These are phyloP conservation scores for Meriones psammophilus DNA, from an alignment of 2,797 vertebrate species.

Conservation along the genomic window DNA sequence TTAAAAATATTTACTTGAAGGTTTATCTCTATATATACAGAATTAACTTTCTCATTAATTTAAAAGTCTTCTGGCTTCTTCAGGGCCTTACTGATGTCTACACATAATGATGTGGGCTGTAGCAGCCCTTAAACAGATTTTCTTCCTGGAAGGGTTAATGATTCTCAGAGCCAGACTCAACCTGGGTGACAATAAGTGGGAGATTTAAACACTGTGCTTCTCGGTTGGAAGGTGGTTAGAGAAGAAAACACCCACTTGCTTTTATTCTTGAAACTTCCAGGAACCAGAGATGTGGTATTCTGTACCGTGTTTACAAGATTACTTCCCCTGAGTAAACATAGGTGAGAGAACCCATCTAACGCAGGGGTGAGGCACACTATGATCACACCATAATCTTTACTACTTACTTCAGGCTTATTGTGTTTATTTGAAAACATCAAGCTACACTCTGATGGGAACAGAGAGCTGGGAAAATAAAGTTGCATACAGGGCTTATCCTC, in stretches of 20 bases:
- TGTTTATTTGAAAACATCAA: constrained; percentile 35
- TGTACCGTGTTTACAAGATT: neutral
- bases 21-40: neutral
- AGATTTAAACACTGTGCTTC: neutral
- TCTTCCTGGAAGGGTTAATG: neutral
- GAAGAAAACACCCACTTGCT: neutral
- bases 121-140: neutral
- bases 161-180: neutral
- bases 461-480: neutral
- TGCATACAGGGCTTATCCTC: neutral
- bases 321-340: neutral
- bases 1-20: neutral
- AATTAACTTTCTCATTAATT: neutral
- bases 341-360: neutral
- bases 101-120: no score
- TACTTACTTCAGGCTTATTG: neutral
- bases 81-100: neutral
- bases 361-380: fast-evolving
- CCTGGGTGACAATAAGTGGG: no score
- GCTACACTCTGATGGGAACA: neutral
- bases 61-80: neutral
- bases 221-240: neutral
- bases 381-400: neutral
- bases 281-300: neutral
- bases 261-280: neutral